Evolutionary conservation across 2,113 vertebrate genomes (phyloP), one percentile per base, ranked within the genome.

Genomic region (Hippocampus barbouri): DNA sequence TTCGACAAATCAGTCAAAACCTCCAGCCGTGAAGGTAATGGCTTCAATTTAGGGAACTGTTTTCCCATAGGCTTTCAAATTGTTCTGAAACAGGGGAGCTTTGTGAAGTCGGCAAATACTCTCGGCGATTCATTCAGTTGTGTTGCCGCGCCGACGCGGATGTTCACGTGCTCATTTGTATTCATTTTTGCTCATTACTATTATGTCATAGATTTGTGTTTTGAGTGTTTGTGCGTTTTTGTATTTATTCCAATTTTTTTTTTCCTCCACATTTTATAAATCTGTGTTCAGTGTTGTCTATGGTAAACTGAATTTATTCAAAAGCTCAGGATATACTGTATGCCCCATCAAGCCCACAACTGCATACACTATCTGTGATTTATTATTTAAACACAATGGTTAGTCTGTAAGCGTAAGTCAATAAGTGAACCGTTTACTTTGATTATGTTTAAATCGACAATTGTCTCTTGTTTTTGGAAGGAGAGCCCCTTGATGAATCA

Each of bases 111-210:
- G 82, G 84, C 73, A 63, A 73, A 84, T 63, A 73, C 71, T 34
- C 65, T 68, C 73, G 76, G 83, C 62, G 34, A 79, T 59, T 76
- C 68, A 72, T 54, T 88, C 90, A 89, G 86, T 68, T 83, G 85
- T 80, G 80, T 90, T 91, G 88, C 89, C 91, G 86, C 90, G 87
- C 91, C 90, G 93, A 94, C 92, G 94, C 93, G 93, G 93, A 95
- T 88, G 78, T 88, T 89, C 85, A 86, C 81, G 83, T 66, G 51
- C 25, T 47, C 75, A 20, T 79, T 75, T 81, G 27, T 43, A 68
- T 81, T 79, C 79, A 71, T 86, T 66, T 74, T 14, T 34, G 69
- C 78, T 78, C 21, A 41, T 63, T 56, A 57, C 23, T 73, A 34
- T 47, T 9, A 18, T 47, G 47, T 66, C 45, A 30, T 18, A 47